Base-by-base conservation (phyloP, 2,113 vertebrate species). In the Urocynchramus pylzowi region DNA sequence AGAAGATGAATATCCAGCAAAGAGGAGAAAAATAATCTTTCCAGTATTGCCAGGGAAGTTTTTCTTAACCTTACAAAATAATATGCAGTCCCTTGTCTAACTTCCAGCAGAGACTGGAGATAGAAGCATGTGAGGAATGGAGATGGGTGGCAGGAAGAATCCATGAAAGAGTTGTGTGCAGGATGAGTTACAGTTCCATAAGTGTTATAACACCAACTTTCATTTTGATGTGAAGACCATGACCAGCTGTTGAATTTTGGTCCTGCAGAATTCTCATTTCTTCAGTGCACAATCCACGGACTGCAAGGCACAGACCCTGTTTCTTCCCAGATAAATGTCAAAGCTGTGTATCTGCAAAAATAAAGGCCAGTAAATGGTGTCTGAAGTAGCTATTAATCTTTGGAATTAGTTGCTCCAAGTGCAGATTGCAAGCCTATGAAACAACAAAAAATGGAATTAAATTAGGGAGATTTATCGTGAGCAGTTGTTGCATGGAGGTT, bases 361-460 rank as follows among this genome's bases (percentile, higher is more conserved):
- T 56, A 82, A 89, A 89, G 53, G 52, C 56, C 41, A 56, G 52
- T 52, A 75, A 92, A 53, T 75, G 41, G n/a, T 82, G 78, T 53
- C 81, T 92, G 74, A 70, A 70, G 47, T 21, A 78, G 37, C 35
- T 33, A 65, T 94, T 70, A 50, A 93, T 96, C 87, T 87, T 57
- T 8, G 70, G 70, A 94, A 96, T 91, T 85, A 90, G 69, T 83
- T 69, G 41, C 42, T 95, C 63, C 33, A 61, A 79, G 69, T 82
- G 70, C 50, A 53, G 77, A 67, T 78, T 91, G 53, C 61, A 56
- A 82, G 22, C 76, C 9, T 18, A 68, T 33, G 84, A 89, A 94
- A 88, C 64, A 85, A 84, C 84, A 88, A 71, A 61, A 79, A 91
- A 67, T 37, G 13, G 81, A 80, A 88, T 87, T 60, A 94, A 95